A percentile compares a stretch with the other conserved stretches of the same genome.
phyloP scores from a whole-genome alignment of 2,888 invertebrate genomes.

The Spilarctia lutea region DNA sequence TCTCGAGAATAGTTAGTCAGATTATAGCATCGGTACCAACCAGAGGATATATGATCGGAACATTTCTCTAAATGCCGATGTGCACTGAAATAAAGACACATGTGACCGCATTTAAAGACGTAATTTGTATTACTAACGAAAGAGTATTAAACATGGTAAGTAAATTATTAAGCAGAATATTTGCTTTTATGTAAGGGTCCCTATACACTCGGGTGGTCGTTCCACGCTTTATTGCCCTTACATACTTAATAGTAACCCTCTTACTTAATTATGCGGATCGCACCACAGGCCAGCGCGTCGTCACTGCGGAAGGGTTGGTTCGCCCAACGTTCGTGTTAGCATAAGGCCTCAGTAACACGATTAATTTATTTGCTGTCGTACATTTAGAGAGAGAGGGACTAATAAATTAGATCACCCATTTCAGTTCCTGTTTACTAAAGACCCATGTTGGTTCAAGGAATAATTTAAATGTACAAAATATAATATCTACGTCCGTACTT shows the following conservation, averaged over 20 bases:
- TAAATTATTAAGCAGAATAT: constrained; percentile 71
- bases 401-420: constrained; percentile 63
- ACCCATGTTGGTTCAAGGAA: constrained; percentile 37
- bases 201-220: constrained; percentile 66
- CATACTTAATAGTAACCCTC: constrained; percentile 82
- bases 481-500: constrained; percentile 17
- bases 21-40: neutral
- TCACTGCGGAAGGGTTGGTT: constrained; percentile 65
- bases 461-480: constrained; percentile 35
- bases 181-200: constrained; percentile 69
- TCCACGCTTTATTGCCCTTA: constrained; percentile 78
- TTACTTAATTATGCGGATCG: constrained; percentile 83
- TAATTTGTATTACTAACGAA: constrained; percentile 38
- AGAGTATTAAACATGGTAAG: constrained; percentile 55
- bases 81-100: neutral
- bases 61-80: neutral
- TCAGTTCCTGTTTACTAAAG: constrained; percentile 45
- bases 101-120: constrained; percentile 18
- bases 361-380: constrained; percentile 75
- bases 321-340: constrained; percentile 68
- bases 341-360: constrained; percentile 72
- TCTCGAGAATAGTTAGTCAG: too few species aligned
- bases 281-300: constrained; percentile 62
- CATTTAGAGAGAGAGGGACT: constrained; percentile 62
- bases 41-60: neutral